Conservation (phyloP, 1,140 invertebrate species). For the Stratiolaelaps scimitus region DNA sequence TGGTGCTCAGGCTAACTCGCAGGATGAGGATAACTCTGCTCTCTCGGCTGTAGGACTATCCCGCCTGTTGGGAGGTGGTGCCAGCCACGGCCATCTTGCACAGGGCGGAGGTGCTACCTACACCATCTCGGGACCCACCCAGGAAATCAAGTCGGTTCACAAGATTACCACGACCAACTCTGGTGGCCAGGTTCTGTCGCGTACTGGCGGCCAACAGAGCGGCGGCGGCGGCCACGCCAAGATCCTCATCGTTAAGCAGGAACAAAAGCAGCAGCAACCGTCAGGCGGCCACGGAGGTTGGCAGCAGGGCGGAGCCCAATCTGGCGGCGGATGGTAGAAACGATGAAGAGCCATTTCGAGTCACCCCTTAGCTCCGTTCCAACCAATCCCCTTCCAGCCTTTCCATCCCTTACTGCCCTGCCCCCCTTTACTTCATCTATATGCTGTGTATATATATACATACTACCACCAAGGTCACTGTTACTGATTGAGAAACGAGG, state of each 20-base stretch:
- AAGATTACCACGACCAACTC: constrained; percentile 25
- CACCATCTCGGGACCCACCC: constrained; percentile 23
- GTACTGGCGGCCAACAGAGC: constrained; percentile 10
- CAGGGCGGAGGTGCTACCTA: constrained; percentile 27
- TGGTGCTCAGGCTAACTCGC: background rate
- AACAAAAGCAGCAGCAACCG: constrained; percentile 1
- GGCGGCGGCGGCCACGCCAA: background rate
- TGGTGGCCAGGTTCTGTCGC: constrained; percentile 20
- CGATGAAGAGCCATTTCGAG: too few species aligned
- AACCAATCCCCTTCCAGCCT: too few species aligned
- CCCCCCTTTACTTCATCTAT: too few species aligned
- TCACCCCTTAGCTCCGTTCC: too few species aligned
- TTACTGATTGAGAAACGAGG: too few species aligned
- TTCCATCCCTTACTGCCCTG: too few species aligned
- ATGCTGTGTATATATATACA: too few species aligned
- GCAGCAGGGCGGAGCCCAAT: constrained; percentile 20
- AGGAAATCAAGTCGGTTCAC: constrained; percentile 27
- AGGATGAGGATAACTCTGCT: constrained; percentile 23
- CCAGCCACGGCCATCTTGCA: background rate
- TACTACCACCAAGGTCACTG: too few species aligned
- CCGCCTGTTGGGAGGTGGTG: constrained; percentile 22
- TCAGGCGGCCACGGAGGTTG: constrained; percentile 16
- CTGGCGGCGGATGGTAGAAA: constrained; percentile 19
- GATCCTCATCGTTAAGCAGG: constrained; percentile 27
- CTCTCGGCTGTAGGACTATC: constrained; percentile 24